A percentile compares a stretch with the other conserved stretches of the same genome.
phyloP scores from a whole-genome alignment of 1,140 invertebrate species.

The Drosophila seguyi region DNA sequence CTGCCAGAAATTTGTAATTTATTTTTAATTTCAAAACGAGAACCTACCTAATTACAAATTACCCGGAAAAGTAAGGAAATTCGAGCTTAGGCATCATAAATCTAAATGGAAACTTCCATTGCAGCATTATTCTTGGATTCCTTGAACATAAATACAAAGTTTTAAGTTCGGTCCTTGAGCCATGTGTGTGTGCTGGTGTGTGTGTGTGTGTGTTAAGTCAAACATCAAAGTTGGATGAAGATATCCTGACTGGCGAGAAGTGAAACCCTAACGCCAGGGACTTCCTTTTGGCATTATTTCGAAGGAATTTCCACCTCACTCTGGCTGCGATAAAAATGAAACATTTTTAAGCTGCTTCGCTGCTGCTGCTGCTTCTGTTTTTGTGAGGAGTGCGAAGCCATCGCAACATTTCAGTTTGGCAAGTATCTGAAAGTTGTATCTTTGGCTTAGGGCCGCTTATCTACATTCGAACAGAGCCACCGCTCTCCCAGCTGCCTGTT shows the following conservation, averaged over 20 bases:
- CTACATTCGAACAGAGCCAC: constrained; percentile 62
- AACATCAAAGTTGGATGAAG: constrained; percentile 39
- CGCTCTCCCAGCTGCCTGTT: background rate
- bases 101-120: background rate
- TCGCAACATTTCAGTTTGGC: constrained; percentile 42
- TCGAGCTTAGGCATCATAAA: background rate
- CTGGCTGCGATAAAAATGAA: constrained; percentile 43
- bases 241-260: constrained; percentile 11
- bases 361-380: constrained; percentile 24
- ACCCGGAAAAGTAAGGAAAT: background rate
- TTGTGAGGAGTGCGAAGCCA: constrained; percentile 40
- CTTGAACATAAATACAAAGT: constrained; percentile 8
- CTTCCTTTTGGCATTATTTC: constrained; percentile 25
- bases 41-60: background rate
- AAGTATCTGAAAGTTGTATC: constrained; percentile 57
- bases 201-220: constrained; percentile 18
- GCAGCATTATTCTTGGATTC: background rate
- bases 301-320: constrained; percentile 24
- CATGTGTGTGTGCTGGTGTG: constrained; percentile 6
- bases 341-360: constrained; percentile 45
- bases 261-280: constrained; percentile 16
- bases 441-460: constrained; percentile 69
- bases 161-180: background rate
- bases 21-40: background rate
- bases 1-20: no score